Conservation (phyloP, 2,113 vertebrate species). For the Albula goreensis region DNA sequence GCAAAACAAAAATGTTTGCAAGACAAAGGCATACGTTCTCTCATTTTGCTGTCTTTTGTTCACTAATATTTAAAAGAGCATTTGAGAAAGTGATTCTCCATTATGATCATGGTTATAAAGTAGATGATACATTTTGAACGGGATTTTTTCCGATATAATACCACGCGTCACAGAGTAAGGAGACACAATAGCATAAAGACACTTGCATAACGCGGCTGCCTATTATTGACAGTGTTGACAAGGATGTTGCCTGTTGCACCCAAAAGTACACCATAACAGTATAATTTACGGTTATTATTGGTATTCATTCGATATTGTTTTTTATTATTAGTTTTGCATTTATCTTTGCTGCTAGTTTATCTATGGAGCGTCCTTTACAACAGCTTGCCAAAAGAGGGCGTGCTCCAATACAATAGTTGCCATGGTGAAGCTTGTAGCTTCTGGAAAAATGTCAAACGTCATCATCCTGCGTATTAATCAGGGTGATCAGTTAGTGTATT, state of each 20-base stretch:
- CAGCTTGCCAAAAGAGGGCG: not conserved
- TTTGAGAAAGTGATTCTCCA: too few species aligned
- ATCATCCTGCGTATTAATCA: constrained; percentile 42
- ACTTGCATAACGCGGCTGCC: not conserved
- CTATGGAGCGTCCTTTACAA: not conserved
- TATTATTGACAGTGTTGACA: not conserved
- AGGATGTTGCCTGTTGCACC: not conserved
- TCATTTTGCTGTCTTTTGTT: not conserved
- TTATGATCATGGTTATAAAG: not conserved
- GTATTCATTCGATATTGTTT: not conserved
- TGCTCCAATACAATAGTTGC: constrained; percentile 42
- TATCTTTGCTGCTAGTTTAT: not conserved
- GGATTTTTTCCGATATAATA: too few species aligned
- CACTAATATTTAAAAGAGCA: not conserved
- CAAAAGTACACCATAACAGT: not conserved
- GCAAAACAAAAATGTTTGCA: not conserved
- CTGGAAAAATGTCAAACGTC: constrained; percentile 54
- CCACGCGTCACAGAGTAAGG: too few species aligned
- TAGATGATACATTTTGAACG: not conserved
- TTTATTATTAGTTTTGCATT: too few species aligned
- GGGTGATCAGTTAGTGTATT: constrained; percentile 27
- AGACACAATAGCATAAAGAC: too few species aligned
- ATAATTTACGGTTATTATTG: not conserved
- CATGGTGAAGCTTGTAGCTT: constrained; percentile 50
- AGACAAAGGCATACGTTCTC: too few species aligned